Conservation (phyloP, 2,113 vertebrate genomes). For the Hemiscyllium ocellatum region DNA sequence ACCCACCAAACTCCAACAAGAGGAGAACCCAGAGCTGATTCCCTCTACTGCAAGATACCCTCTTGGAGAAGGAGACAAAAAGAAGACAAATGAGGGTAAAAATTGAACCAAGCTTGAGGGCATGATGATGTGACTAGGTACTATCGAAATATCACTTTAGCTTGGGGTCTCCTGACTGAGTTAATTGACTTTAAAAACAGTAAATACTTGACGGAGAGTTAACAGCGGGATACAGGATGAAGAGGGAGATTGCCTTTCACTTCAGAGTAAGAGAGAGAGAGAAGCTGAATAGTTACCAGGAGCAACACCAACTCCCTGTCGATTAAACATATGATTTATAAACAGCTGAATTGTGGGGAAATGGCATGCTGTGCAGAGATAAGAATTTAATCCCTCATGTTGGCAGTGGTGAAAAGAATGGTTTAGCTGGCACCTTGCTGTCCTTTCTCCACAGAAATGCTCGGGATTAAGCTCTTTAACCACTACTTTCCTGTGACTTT, state of each 20-base stretch:
- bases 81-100: not conserved
- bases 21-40: not conserved
- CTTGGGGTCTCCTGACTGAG: not conserved
- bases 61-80: not conserved
- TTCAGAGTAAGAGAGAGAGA: not conserved
- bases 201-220: not conserved
- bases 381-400: not conserved
- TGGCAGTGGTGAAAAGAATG: not conserved
- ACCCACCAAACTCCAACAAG: not conserved
- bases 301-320: not conserved
- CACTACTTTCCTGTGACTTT: not conserved
- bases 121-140: not conserved
- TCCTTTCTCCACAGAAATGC: not conserved
- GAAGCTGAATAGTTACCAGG: not conserved
- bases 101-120: not conserved
- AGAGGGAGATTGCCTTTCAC: not conserved
- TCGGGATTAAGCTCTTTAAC: constrained; percentile 4
- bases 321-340: constrained; percentile 15
- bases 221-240: not conserved
- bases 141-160: not conserved
- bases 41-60: not conserved
- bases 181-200: not conserved
- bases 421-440: not conserved
- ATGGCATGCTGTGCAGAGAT: not conserved
- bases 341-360: not conserved